These are phyloP conservation scores for Epinotia nisella DNA, from an alignment of 2,888 invertebrate species.

Conservation along the genomic window DNA sequence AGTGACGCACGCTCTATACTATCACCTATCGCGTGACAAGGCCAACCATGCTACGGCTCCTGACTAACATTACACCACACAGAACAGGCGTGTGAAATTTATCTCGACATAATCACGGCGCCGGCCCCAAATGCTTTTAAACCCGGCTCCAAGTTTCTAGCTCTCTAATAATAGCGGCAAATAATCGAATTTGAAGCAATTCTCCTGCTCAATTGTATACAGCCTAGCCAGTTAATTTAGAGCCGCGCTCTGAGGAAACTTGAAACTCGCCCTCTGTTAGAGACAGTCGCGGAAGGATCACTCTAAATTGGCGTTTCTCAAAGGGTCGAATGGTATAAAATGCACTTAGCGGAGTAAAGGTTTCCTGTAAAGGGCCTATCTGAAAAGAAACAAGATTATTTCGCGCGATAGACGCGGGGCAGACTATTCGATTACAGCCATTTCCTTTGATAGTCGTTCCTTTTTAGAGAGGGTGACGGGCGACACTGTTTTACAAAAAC, in stretches of 20 bases:
- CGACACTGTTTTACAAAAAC: conserved; percentile 36
- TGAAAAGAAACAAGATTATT: conserved; percentile 66
- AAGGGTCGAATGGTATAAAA: conserved; percentile 73
- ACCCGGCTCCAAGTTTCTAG: conserved; percentile 64
- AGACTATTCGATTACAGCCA: conserved; percentile 53
- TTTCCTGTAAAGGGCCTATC: conserved; percentile 66
- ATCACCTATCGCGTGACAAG: too few species aligned
- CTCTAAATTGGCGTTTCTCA: conserved; percentile 54
- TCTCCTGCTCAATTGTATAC: conserved; percentile 61
- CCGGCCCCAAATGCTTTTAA: conserved; percentile 59
- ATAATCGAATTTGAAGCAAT: conserved; percentile 78
- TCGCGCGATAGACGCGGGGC: conserved; percentile 59
- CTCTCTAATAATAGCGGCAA: conserved; percentile 67
- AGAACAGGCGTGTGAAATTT: conserved; percentile 56
- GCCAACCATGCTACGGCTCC: too few species aligned
- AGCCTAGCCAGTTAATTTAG: conserved; percentile 50
- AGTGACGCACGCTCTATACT: too few species aligned
- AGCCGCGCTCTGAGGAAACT: conserved; percentile 41
- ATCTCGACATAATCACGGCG: conserved; percentile 61
- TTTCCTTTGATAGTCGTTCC: conserved; percentile 49
- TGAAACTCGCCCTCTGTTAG: background rate
- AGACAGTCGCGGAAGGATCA: conserved; percentile 48
- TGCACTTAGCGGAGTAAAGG: conserved; percentile 69
- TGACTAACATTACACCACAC: too few species aligned
- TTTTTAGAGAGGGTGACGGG: conserved; percentile 46